Evolutionary conservation across 2,888 invertebrate species (phyloP).

Genomic region (Protonemura montana): DNA sequence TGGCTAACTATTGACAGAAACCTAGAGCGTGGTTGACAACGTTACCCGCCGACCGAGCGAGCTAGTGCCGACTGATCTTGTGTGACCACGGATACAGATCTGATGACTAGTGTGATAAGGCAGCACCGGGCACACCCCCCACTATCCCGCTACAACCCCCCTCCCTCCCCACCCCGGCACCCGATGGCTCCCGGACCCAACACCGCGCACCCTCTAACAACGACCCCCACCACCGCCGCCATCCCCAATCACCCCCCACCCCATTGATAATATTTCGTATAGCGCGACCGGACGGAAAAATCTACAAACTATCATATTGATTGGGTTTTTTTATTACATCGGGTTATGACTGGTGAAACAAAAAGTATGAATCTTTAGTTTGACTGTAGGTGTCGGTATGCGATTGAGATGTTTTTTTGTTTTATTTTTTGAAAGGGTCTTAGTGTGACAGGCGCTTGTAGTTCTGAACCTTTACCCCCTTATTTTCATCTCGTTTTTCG

Average conservation of each 20-base stretch:
- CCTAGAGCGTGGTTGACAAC: no score
- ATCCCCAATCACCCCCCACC: slow-evolving; percentile 28
- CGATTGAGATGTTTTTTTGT: background rate
- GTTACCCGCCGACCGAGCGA: background rate
- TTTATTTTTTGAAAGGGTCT: no score
- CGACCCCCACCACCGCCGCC: slow-evolving; percentile 17
- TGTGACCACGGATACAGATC: background rate
- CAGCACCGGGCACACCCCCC: background rate
- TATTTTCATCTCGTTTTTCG: background rate
- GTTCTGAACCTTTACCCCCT: background rate
- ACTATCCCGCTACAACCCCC: background rate
- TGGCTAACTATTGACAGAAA: no score
- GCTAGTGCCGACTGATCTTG: background rate
- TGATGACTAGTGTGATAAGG: background rate
- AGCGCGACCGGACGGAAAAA: slow-evolving; percentile 45
- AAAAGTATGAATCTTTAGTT: slow-evolving; percentile 13
- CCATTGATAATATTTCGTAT: slow-evolving; percentile 38
- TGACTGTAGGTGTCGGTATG: background rate
- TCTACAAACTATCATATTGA: slow-evolving; percentile 38
- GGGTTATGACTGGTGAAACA: slow-evolving; percentile 23
- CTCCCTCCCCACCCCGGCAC: background rate
- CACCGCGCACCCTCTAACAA: background rate
- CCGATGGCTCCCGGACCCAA: background rate
- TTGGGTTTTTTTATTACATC: slow-evolving; percentile 28
- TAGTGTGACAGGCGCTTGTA: no score